Base-by-base conservation (phyloP, 1,140 invertebrate species). In the Drosophila cardini region DNA sequence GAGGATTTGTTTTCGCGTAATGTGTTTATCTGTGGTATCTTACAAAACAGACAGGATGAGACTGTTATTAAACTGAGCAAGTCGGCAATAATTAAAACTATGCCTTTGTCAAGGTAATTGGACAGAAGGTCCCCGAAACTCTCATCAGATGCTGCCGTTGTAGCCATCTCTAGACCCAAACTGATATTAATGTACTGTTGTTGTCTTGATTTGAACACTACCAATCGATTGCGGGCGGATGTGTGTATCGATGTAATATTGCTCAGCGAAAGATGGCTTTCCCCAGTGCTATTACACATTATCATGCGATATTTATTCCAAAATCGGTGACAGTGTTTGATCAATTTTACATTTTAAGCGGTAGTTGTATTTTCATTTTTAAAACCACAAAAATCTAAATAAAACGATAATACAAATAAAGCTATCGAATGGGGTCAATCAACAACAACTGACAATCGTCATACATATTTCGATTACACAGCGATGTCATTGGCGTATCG, bases 1-100 rank as follows among this genome's bases (percentile, higher is more conserved):
- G 94, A 93, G 58, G 93, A 94, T 92, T 95, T 93, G 38, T 94
- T 82, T 67, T 92, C 92, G 11, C 94, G 58, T 61, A 96, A 91
- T 43, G 93, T 94, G 42, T 94, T 90, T 73, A 96, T 95, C 93
- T 96, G 95, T 1, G 95, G 95, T 67, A 95, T 92, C 92, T 96
- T 96, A 73, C 94, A 92, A 57, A 95, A 86, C 58, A 95, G 93
- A 89, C 95, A 95, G 83, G 94, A 93, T 13, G 93, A 91, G 71
- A 95, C 95, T 5, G 94, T 95, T 40, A 95, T 93, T 21, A 95
- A 70, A 78, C 95, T 95, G 36, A 95, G 86, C 56, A 94, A 76
- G 84, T 95, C 92, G 2, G 94, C 92, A 64, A 95, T 73, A 16
- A 92, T 78, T 15, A 92, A 65, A 15, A 90, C 75, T 16, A 90